These are phyloP conservation scores for Anoplophora glabripennis DNA, from an alignment of 1,140 invertebrate species.

Conservation along the genomic window DNA sequence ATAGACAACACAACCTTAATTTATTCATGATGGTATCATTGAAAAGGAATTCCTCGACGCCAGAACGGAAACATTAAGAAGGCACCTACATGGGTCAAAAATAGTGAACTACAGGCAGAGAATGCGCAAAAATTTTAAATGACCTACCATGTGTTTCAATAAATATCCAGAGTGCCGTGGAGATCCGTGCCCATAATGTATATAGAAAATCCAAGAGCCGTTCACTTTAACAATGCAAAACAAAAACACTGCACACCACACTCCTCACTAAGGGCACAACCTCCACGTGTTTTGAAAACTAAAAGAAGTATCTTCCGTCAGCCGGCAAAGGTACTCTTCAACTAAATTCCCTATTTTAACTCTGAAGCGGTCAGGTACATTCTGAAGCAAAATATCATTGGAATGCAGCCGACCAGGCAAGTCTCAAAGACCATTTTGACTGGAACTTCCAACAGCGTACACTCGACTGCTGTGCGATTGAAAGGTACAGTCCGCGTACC, in stretches of 20 bases:
- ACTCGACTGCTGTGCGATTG: constrained; percentile 28
- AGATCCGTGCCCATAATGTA: constrained; percentile 25
- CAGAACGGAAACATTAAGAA: no score
- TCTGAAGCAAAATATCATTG: constrained; percentile 45
- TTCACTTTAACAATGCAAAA: constrained; percentile 17
- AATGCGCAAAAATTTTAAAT: background rate
- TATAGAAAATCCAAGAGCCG: constrained; percentile 18
- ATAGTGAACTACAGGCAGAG: background rate
- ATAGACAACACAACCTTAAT: no score
- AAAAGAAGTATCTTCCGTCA: constrained; percentile 29
- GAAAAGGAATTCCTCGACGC: no score
- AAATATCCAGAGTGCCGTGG: constrained; percentile 33
- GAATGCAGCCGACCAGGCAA: constrained; percentile 43
- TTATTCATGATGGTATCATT: no score
- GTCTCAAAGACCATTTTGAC: constrained; percentile 11
- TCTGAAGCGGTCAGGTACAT: constrained; percentile 47
- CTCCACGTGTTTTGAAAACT: constrained; percentile 37
- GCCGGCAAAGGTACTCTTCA: constrained; percentile 43
- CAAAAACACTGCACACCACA: constrained; percentile 25
- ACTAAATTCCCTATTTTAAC: constrained; percentile 44
- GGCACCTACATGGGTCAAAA: no score
- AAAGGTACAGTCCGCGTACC: constrained; percentile 29
- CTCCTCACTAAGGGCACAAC: constrained; percentile 16
- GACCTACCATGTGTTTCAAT: constrained; percentile 41
- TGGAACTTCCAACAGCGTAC: constrained; percentile 12